Evolutionary conservation across 2,888 invertebrate genomes (phyloP).

Genomic region (Acrobasis repandana): DNA sequence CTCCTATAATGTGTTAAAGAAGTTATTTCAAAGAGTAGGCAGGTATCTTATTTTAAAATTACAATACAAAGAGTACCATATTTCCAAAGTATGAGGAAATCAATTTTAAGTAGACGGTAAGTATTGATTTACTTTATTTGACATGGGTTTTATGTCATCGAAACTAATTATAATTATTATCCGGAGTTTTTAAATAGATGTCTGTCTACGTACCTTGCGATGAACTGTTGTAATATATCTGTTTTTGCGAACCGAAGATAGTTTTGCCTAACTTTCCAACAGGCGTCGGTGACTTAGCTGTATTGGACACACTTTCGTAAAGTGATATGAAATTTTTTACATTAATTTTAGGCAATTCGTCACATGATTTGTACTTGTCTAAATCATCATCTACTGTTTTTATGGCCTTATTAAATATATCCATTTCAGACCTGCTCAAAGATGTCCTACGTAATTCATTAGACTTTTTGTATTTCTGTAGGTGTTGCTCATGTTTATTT

Average conservation of each 20-base stretch:
- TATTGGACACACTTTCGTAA: constrained; percentile 69
- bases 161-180: too few species aligned
- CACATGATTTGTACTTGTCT: constrained; percentile 72
- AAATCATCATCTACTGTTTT: constrained; percentile 51
- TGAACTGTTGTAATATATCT: constrained; percentile 51
- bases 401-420: constrained; percentile 68
- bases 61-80: too few species aligned
- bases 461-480: constrained; percentile 38
- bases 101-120: too few species aligned
- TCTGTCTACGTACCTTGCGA: constrained; percentile 52
- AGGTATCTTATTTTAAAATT: too few species aligned
- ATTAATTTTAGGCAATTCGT: constrained; percentile 71
- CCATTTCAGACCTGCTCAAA: constrained; percentile 78
- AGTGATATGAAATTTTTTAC: constrained; percentile 72
- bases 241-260: constrained; percentile 49
- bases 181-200: background rate
- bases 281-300: constrained; percentile 44
- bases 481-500: constrained; percentile 37
- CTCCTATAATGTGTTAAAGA: too few species aligned
- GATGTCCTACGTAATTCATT: constrained; percentile 55
- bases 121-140: too few species aligned
- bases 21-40: background rate
- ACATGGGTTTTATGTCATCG: too few species aligned
- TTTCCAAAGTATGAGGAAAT: too few species aligned
- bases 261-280: constrained; percentile 44